phyloP scores from a whole-genome alignment of 2,888 invertebrate genomes.

The Venustoraphidia nigricollis region DNA sequence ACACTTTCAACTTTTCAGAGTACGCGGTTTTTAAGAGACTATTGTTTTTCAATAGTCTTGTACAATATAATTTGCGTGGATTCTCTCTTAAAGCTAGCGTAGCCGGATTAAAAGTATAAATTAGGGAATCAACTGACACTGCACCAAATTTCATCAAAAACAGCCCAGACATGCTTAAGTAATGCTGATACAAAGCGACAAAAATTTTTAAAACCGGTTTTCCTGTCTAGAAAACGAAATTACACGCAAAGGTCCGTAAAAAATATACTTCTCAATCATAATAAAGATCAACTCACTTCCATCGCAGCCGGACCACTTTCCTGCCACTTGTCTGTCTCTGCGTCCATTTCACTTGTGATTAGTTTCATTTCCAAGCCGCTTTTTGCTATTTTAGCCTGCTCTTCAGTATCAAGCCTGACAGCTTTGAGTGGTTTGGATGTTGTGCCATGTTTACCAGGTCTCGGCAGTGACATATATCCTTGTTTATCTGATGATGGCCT shows the following conservation, averaged over 20 bases:
- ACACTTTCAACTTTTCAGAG: no score
- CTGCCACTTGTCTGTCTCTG: conserved; percentile 95
- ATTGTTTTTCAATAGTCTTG: no score
- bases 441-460: conserved; percentile 94
- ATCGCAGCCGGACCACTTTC: conserved; percentile 44
- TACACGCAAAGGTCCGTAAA: not conserved
- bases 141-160: no score
- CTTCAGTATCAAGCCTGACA: conserved; percentile 79
- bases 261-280: not conserved
- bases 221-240: no score
- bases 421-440: conserved; percentile 87
- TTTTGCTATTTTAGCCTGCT: conserved; percentile 94
- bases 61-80: no score
- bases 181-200: no score
- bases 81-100: no score
- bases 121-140: no score
- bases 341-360: conserved; percentile 88
- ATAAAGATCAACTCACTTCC: conserved; percentile 28
- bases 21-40: no score
- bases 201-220: no score
- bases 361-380: conserved; percentile 94
- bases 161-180: no score
- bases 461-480: conserved; percentile 84
- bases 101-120: no score
- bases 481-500: conserved; percentile 44